These are phyloP conservation scores for mouse (Mus musculus) DNA, from an alignment of 2,113 vertebrate genomes.

Conservation along the genomic window DNA sequence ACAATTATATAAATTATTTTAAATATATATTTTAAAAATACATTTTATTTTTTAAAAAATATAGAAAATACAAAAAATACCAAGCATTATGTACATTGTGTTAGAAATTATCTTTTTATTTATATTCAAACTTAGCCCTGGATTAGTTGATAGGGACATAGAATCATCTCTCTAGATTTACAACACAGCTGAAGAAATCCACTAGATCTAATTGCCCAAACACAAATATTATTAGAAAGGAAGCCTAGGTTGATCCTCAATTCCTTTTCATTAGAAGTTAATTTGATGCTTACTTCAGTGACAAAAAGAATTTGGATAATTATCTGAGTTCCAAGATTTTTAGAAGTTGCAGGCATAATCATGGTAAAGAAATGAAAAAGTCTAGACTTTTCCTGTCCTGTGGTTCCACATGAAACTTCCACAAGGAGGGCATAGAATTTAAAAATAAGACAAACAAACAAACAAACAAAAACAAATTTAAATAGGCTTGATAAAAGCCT, in stretches of 20 bases:
- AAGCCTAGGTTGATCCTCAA: background rate
- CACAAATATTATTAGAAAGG: background rate
- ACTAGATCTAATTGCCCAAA: background rate
- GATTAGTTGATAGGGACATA: background rate
- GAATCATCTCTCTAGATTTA: background rate
- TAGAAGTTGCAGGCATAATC: background rate
- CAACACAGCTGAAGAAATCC: accelerated
- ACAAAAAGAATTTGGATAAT: background rate
- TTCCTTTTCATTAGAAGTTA: too few relatives aligned
- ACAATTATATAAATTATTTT: background rate
- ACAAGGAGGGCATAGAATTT: background rate
- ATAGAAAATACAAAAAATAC: background rate
- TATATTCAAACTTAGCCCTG: background rate
- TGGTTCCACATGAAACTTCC: background rate
- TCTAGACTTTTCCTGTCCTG: background rate
- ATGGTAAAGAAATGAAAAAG: background rate
- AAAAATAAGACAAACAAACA: background rate
- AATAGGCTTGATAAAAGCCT: background rate
- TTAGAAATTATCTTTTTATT: background rate
- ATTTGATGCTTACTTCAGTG: background rate
- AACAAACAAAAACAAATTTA: background rate
- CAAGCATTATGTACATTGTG: background rate
- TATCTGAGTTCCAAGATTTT: background rate
- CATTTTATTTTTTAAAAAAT: too few relatives aligned
- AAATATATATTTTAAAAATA: too few relatives aligned